A percentile compares a stretch with the other conserved stretches of the same genome.
Conservation (phyloP, 2,888 invertebrate species). For the Thera britannica region DNA sequence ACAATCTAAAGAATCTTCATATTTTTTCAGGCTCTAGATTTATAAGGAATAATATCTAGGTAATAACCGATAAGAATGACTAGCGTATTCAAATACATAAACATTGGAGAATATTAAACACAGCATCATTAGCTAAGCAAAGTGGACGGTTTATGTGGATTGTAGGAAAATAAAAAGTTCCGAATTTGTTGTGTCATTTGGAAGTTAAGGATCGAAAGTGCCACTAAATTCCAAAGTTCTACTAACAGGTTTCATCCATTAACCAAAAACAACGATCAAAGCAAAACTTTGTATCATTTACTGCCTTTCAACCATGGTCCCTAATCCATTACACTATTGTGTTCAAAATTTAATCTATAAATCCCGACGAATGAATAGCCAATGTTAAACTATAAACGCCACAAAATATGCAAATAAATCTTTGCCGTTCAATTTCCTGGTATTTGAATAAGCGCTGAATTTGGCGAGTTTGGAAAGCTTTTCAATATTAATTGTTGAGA, state of each 20-base stretch:
- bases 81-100: too few relatives aligned
- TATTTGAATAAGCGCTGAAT: conserved; percentile 56
- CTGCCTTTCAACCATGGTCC: conserved; percentile 36
- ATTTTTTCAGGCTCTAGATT: background rate
- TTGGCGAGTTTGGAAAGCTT: conserved; percentile 48
- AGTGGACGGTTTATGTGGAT: too few relatives aligned
- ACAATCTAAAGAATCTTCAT: conserved; percentile 4
- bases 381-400: conserved; percentile 52
- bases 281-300: conserved; percentile 39
- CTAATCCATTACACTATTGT: conserved; percentile 52
- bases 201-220: conserved; percentile 6
- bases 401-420: conserved; percentile 61
- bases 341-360: conserved; percentile 51
- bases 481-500: conserved; percentile 70
- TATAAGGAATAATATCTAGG: background rate
- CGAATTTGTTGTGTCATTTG: background rate
- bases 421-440: conserved; percentile 56
- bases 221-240: conserved; percentile 20
- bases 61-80: background rate
- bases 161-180: conserved; percentile 5
- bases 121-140: too few relatives aligned
- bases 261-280: conserved; percentile 31
- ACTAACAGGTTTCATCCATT: conserved; percentile 30
- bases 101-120: too few relatives aligned
- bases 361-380: conserved; percentile 51